phyloP scores from a whole-genome alignment of 2,797 vertebrate genomes.

The Alosa sapidissima region DNA sequence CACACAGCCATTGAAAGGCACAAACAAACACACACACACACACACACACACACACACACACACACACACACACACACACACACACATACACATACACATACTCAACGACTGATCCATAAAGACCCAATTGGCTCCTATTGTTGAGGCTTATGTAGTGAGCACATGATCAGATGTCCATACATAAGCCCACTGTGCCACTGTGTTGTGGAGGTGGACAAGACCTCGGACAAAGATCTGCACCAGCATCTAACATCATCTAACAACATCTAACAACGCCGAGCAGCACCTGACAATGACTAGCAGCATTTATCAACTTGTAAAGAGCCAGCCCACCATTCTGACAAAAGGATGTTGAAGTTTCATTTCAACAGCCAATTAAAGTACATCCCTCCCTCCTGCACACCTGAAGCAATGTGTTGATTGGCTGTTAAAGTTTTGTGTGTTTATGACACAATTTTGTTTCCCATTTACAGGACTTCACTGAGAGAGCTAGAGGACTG shows the following conservation, averaged over 20 bases:
- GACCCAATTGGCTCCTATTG: neutral
- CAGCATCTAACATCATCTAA: neutral
- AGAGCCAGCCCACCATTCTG: neutral
- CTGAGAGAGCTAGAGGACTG: neutral
- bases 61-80: constrained; percentile 25
- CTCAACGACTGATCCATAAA: constrained; percentile 2
- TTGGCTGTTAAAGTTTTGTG: neutral
- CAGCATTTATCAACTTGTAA: neutral
- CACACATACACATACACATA: constrained; percentile 27
- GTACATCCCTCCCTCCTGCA: neutral
- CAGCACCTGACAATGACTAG: neutral
- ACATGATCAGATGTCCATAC: constrained; percentile 14
- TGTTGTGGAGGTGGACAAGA: too few species aligned
- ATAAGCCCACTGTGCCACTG: neutral
- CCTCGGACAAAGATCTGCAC: neutral
- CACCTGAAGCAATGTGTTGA: neutral
- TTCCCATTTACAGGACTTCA: neutral
- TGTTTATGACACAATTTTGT: neutral
- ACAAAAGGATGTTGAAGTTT: neutral
- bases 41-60: neutral
- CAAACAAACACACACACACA: too few species aligned
- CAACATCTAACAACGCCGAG: neutral
- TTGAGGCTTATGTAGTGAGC: neutral
- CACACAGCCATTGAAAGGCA: neutral
- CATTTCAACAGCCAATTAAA: neutral